Evolutionary conservation across 2,888 invertebrate species (phyloP), one percentile per base, ranked within the genome.

Genomic region (Cheiracanthium punctorium): DNA sequence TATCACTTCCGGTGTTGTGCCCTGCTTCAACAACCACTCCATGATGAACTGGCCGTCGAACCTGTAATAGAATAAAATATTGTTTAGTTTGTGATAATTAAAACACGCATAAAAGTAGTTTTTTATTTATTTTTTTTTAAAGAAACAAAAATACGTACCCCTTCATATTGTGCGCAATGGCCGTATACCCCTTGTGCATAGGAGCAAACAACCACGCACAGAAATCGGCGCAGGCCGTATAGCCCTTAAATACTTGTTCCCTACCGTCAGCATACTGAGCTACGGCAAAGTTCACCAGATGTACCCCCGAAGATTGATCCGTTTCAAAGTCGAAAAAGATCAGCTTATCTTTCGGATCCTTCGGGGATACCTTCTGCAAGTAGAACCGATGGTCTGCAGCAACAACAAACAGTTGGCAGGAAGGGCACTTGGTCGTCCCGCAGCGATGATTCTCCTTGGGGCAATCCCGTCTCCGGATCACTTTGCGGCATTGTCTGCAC

Each of bases 271-370:
- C 5, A 10, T 75, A 69, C 24, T 82, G 81, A 0, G 52, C 33
- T 0, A 82, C 76, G 0, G 33, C 76, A 30, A 76, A 70, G 24
- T 82, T 82, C 4, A 76, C 82, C 0, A 28, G 7, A 29, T 76
- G 82, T 14, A 30, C 33, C 1, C 82, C 82, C 0, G 76, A 64
- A 5, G 58, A 58, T 8, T 81, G 80, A 12, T 73, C 43, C 10
- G 80, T 80, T 41, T 80, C 65, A 43, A 80, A 80, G 14, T 80
- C 43, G 20, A 73, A 80, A 12, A 67, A 73, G n/a, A 77, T 48
- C 17, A 70, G 24, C 1, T 69, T 30, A 8, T 80, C 65, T 5
- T 12, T 30, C 12, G 65, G 29, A 17, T 17, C 17, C 28, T 80
- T 72, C 30, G 52, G 33, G 10, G 14, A 0, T 12, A 65, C 20